Base-by-base conservation (phyloP, 2,888 invertebrate species). In the Apodemia duryi region DNA sequence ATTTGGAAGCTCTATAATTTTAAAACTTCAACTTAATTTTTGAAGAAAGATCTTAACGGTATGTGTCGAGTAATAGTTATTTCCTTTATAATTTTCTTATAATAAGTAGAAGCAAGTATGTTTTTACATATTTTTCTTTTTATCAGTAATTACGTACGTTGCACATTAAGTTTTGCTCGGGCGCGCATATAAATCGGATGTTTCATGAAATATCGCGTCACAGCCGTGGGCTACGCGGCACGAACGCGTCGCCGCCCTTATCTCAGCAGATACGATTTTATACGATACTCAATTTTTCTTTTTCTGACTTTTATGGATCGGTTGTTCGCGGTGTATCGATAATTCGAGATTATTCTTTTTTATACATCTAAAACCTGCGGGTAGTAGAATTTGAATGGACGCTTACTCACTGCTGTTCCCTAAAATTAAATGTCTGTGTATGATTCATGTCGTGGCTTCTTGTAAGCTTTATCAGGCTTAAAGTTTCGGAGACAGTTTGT, bases 221-320 rank as follows among this genome's bases (percentile, higher is more conserved):
- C 82, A 79, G 88, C 91, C 91, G 84, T 84, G 82, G 90, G 91
- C 91, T 85, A 91, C 82, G 81, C 81, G 75, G 80, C 82, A 73
- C 77, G 81, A 76, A 78, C 77, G 81, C 84, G 83, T 82, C 84
- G 82, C 85, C 82, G 83, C 84, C 85, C 86, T 88, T 88, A 88
- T 89, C 90, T 86, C 71, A 77, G 78, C 80, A 82, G 86, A 85
- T 88, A 83, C 88, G 83, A 88, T 88, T 88, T 90, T 88, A 88
- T 91, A 85, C 84, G 85, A 86, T 85, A 88, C 82, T 83, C 81
- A 76, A 84, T 85, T 86, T 86, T 88, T 85, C 80, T 85, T 88
- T 88, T 89, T 89, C 75, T 84, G 84, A 87, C 85, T 83, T 88
- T 90, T 88, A 88, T 87, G 86, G 82, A 88, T 89, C 84, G 88